These are phyloP conservation scores for Temnothorax nylanderi DNA, from an alignment of 1,140 invertebrate species.

Conservation along the genomic window DNA sequence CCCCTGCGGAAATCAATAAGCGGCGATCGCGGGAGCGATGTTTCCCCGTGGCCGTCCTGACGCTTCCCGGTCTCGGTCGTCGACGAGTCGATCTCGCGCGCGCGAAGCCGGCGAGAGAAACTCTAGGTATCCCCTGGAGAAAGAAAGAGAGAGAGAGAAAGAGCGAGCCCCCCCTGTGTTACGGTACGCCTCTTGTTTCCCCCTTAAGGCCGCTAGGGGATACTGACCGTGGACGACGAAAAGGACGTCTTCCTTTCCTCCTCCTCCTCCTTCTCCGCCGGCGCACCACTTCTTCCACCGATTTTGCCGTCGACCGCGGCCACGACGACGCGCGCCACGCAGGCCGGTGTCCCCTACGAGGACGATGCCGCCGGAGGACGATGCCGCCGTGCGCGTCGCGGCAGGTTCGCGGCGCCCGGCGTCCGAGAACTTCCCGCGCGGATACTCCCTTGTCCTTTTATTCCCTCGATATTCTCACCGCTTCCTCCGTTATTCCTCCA, in stretches of 20 bases:
- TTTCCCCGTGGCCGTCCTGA: neutral
- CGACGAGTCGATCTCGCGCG: slow-evolving; percentile 14
- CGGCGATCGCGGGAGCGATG: slow-evolving; percentile 70
- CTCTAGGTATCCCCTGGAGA: neutral
- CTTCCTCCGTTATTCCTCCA: slow-evolving; percentile 7
- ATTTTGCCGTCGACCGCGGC: slow-evolving; percentile 44
- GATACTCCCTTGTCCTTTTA: neutral
- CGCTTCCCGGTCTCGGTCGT: neutral
- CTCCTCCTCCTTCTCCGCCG: slow-evolving; percentile 56
- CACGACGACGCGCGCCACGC: slow-evolving; percentile 50
- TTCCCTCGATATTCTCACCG: neutral
- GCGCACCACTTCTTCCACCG: slow-evolving; percentile 61
- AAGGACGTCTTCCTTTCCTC: slow-evolving; percentile 62
- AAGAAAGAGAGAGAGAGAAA: neutral
- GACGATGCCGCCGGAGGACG: slow-evolving; percentile 42
- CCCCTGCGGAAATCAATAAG: slow-evolving; percentile 78
- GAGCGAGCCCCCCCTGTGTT: neutral
- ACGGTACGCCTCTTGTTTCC: neutral
- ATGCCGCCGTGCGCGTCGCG: slow-evolving; percentile 47
- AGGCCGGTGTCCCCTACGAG: slow-evolving; percentile 29
- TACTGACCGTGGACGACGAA: slow-evolving; percentile 69
- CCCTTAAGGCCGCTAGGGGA: neutral
- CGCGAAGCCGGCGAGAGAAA: neutral
- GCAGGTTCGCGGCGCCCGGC: slow-evolving; percentile 45
- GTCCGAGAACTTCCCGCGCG: neutral